These are phyloP conservation scores for Graphium colonna DNA, from an alignment of 2,888 invertebrate species.

Conservation along the genomic window DNA sequence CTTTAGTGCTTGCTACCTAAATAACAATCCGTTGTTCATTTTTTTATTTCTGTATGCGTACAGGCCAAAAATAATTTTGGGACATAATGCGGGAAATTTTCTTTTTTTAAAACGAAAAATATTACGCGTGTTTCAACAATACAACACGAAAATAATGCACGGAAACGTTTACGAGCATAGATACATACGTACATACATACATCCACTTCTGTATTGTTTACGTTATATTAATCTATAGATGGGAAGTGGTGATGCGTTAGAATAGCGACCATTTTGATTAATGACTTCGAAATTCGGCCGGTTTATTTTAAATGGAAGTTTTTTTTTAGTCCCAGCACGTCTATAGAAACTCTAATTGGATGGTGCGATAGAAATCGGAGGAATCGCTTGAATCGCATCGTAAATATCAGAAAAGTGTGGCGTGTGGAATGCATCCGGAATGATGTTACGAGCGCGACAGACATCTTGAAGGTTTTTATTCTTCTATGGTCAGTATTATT, in stretches of 20 bases:
- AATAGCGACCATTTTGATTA: constrained; percentile 42
- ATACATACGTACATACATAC: constrained; percentile 4
- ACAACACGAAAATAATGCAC: constrained; percentile 6
- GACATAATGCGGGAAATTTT: background rate
- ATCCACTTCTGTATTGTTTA: constrained; percentile 45
- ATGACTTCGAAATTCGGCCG: constrained; percentile 45
- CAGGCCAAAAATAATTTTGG: background rate
- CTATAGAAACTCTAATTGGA: constrained; percentile 43
- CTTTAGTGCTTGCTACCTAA: too few relatives aligned
- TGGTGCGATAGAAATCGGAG: constrained; percentile 42
- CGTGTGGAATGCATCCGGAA: constrained; percentile 40
- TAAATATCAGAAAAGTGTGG: too few relatives aligned
- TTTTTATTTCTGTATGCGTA: too few relatives aligned
- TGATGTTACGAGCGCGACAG: background rate
- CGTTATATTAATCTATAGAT: constrained; percentile 50
- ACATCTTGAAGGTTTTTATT: background rate
- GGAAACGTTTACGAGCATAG: constrained; percentile 12
- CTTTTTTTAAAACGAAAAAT: background rate
- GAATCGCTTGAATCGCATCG: constrained; percentile 23
- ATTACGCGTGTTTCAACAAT: background rate
- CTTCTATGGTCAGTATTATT: too few relatives aligned
- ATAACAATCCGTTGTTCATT: too few relatives aligned
- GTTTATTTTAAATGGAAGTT: constrained; percentile 38
- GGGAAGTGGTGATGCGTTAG: constrained; percentile 47
- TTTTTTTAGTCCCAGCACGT: constrained; percentile 30